Base-by-base conservation (phyloP, 2,888 invertebrate genomes). In the Muschampia staudingeri region DNA sequence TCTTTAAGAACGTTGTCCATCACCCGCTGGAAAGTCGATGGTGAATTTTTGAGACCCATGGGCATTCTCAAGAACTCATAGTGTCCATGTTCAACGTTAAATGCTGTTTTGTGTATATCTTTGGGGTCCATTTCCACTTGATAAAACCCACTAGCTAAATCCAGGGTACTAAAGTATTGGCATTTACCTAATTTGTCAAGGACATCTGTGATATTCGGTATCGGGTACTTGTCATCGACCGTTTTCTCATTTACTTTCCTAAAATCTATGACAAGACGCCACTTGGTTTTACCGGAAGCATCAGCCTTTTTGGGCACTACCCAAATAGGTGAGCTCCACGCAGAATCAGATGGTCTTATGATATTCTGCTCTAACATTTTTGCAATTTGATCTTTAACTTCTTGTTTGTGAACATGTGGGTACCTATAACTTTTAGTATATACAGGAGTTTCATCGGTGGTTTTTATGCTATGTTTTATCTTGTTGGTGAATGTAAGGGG, bases 21-120 rank as follows among this genome's bases (percentile, higher is more conserved):
- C 0, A 88, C 82, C 52, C 89, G 16, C 70, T 91, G 90, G 81
- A 91, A 91, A 4, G 87, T 87, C 0, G 88, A 85, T n/a, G 89
- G 90, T 1, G 87, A 81, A 52, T 85, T 88, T 78, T 87, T 87
- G 0, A 90, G 76, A 0, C 87, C 89, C 85, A 89, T 88, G 0
- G 88, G 90, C 89, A 90, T 90, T 19, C 90, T 77, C 9, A 85
- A 34, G 70, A 86, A 90, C 83, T 90, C 89, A 48, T 84, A 89
- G 67, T 90, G 89, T 0, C 87, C 87, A 56, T 88, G 87, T 25
- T 89, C 87, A 30, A 87, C 86, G 67, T 84, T 85, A 25, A 90
- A 90, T 1, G 87, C 90, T 12, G 90, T 90, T 73, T 90, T 89
- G 0, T 40, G 76, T 19, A 85, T 82, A 65, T 86, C 87, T 3